Conservation (phyloP, 2,888 invertebrate genomes). For the Epistrophe grossulariae region DNA sequence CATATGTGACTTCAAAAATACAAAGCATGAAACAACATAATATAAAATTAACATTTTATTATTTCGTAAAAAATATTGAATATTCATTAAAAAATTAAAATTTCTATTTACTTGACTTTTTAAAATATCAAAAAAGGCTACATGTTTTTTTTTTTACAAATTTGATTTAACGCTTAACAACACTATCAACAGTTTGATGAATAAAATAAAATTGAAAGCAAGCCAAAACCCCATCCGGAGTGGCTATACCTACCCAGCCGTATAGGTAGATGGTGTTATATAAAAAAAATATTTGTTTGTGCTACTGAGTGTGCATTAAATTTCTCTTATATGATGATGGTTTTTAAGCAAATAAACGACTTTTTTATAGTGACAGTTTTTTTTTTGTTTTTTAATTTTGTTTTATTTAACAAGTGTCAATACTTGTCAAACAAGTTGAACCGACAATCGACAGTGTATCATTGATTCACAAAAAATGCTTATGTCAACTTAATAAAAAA, state of each 20-base stretch:
- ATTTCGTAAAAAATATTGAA: no score
- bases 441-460: conserved; percentile 24
- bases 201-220: not conserved
- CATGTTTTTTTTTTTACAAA: not conserved
- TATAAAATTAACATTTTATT: no score
- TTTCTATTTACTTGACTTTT: no score
- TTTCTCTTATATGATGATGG: conserved; percentile 42
- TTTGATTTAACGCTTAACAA: not conserved
- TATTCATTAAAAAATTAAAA: not conserved
- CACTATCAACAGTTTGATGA: not conserved
- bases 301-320: conserved; percentile 54
- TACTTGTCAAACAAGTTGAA: conserved; percentile 14
- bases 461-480: conserved; percentile 16
- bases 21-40: no score
- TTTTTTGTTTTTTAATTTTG: no score
- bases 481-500: not conserved
- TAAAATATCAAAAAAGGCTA: not conserved
- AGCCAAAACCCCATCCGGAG: not conserved
- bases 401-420: conserved; percentile 29
- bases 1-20: no score
- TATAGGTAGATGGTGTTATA: not conserved
- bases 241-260: no score
- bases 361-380: not conserved
- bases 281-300: conserved; percentile 37
- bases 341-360: conserved; percentile 33